Conservation (phyloP, 2,113 vertebrate species). For the Brienomyrus longianalis region DNA sequence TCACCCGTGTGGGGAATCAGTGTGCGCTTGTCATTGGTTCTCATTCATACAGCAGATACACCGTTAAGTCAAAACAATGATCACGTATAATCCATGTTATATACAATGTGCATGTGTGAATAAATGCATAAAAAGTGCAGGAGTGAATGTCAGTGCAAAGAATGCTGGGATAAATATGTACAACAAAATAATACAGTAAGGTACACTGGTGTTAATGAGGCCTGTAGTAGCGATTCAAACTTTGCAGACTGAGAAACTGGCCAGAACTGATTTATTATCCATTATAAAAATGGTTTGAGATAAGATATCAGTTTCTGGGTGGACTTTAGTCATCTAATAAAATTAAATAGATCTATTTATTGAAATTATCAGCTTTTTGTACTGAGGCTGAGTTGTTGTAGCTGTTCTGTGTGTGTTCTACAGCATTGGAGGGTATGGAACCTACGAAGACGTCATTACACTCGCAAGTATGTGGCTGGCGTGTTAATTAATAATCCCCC, state of each 20-base stretch:
- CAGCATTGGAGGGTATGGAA: conserved; percentile 66
- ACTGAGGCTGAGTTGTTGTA: neutral
- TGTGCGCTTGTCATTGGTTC: neutral
- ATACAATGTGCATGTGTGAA: neutral
- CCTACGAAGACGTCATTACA: conserved; percentile 62
- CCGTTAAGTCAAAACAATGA: neutral
- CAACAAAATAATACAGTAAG: neutral
- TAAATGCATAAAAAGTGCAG: neutral
- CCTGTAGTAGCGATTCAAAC: neutral
- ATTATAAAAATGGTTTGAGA: neutral
- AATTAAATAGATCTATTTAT: neutral
- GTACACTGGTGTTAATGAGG: neutral
- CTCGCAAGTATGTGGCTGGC: conserved; percentile 62
- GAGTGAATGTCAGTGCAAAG: neutral
- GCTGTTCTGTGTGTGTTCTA: neutral
- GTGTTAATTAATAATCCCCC: neutral
- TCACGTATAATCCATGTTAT: neutral
- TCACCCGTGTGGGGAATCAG: neutral
- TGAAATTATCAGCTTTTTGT: neutral
- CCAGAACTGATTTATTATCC: neutral
- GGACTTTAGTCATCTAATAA: conserved; percentile 9
- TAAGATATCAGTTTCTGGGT: neutral
- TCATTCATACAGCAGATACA: neutral
- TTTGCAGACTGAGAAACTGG: neutral
- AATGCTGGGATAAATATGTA: neutral